Base-by-base conservation (phyloP, 2,888 invertebrate species). In the Lasioglossum malachurum region DNA sequence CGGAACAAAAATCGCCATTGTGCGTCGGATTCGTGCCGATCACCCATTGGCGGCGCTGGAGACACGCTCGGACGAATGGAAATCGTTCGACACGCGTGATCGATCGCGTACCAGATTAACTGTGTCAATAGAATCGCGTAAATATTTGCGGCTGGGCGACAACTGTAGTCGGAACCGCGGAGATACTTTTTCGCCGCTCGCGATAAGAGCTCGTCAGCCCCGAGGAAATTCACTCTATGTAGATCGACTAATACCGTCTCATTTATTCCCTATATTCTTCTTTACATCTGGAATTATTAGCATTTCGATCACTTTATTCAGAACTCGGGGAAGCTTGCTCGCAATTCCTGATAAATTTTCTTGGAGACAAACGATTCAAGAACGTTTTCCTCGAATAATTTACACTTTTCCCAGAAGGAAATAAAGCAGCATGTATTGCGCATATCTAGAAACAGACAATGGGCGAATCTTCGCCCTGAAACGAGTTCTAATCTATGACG, bases 1-100 rank as follows among this genome's bases (percentile, higher is more conserved):
- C 79, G 60, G 35, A 12, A 67, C 35, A 67, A 67, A 35, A 67
- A 67, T 67, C 35, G 67, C 67, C 31, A 67, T 67, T 35, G 67
- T 67, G 16, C 67, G 31, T 31, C 31, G 8, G 19, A 7, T 67
- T 67, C 35, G 60, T 27, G 60, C 27, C 60, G 60, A 14, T n/a
- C 60, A 16, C 27, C 60, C 27, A 60, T 27, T 27, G 60, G 60
- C 27, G 27, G 46, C 60, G 27, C 60, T 31, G 27, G 60, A 14
- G 27, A 60, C 60, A 60, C 60, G 60, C 27, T 27, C 60, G 60
- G 60, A 16, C 60, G 60, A 60, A 31, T 60, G 69, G 23, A 53
- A 75, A 49, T 35, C 49, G 35, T n/a, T 53, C 46, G 49, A 53
- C 49, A 49, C 75, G 75, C 35, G 35, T 75, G 46, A 75, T 35